Evolutionary conservation across 2,888 invertebrate species (phyloP).

Genomic region (Palloptera scutellata): DNA sequence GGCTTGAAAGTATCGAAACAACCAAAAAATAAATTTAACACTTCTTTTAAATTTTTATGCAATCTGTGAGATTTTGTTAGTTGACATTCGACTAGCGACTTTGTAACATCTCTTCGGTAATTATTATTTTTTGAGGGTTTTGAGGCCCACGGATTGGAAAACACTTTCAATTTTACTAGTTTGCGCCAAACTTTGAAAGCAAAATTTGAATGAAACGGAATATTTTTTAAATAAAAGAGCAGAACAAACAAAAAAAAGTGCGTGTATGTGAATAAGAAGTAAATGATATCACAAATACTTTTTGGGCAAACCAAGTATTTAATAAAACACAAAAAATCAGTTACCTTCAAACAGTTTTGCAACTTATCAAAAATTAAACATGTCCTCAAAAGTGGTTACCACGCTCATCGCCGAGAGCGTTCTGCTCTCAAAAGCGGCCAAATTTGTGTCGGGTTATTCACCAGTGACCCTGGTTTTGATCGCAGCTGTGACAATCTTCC

Average conservation of each 20-base stretch:
- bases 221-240: constrained; percentile 12
- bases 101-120: constrained; percentile 44
- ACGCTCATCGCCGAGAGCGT: constrained; percentile 59
- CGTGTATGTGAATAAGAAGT: constrained; percentile 1
- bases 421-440: constrained; percentile 54
- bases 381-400: constrained; percentile 56
- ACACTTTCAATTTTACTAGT: too few species aligned
- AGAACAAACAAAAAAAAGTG: constrained; percentile 2
- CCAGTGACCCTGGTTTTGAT: constrained; percentile 57
- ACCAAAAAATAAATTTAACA: constrained; percentile 51
- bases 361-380: constrained; percentile 34
- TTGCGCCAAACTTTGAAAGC: too few species aligned
- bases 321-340: constrained; percentile 8
- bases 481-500: constrained; percentile 48
- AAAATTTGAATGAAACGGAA: too few species aligned
- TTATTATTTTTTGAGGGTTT: neutral
- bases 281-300: constrained; percentile 17
- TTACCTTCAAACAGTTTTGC: constrained; percentile 9
- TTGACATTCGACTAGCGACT: constrained; percentile 53
- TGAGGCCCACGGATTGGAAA: neutral
- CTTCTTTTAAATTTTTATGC: constrained; percentile 64
- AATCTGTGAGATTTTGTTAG: constrained; percentile 59
- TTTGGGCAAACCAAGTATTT: neutral
- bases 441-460: constrained; percentile 58
- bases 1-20: constrained; percentile 35